These are phyloP conservation scores for Nesometra sesokonis DNA, from an alignment of 35 echinoderm and acorn worm genomes.

Conservation along the genomic window DNA sequence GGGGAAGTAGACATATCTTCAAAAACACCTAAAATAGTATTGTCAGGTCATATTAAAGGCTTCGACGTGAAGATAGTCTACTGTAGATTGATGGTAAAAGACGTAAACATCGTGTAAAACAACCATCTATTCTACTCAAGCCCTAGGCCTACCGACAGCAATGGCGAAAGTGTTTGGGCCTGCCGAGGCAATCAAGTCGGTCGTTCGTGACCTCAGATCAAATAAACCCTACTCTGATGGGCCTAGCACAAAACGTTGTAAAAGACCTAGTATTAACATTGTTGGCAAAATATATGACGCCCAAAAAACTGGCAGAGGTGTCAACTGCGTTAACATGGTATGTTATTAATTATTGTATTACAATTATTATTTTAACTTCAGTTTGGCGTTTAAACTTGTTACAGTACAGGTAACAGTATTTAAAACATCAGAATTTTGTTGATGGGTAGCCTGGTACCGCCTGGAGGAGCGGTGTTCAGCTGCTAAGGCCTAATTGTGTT, in stretches of 20 bases:
- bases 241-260: background rate
- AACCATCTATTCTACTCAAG: background rate
- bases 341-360: background rate
- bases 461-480: no score
- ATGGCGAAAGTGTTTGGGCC: background rate
- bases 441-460: no score
- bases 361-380: no score
- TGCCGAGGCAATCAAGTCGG: background rate
- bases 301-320: background rate
- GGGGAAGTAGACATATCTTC: background rate
- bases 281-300: background rate
- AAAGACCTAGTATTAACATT: background rate
- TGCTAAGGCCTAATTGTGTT: no score
- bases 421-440: no score
- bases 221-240: background rate
- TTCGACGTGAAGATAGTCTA: background rate
- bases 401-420: no score
- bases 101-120: background rate
- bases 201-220: background rate
- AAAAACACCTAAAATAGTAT: background rate
- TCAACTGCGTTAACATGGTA: background rate
- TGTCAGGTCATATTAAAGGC: background rate
- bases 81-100: background rate
- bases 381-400: no score
- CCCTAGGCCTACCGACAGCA: background rate